Base-by-base conservation (phyloP, 2,113 vertebrate species). In the Nycticryphes semicollaris region DNA sequence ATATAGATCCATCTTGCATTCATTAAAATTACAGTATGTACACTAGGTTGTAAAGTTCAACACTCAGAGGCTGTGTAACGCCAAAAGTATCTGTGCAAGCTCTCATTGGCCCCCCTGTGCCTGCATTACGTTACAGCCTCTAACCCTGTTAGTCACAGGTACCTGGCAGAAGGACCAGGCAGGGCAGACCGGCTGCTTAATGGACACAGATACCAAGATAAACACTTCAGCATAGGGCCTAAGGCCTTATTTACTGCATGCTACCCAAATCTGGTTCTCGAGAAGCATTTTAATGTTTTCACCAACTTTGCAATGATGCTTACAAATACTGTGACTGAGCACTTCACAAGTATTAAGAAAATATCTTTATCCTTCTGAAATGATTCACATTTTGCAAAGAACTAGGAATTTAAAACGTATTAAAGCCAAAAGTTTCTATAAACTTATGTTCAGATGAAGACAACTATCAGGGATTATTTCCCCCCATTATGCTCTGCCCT, bases 251-350 rank as follows among this genome's bases (percentile, higher is more conserved):
- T 79, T 77, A 62, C 74, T 45, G 31, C 6, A 2, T 14, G 28
- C 48, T 41, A 20, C 57, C 79, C 75, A 54, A 51, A 73, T 22
- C 41, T 23, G 27, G 6, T 12, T 72, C 81, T 73, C 22, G 47
- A 57, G 37, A 66, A 64, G 48, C 47, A 67, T 60, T 75, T 74
- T 14, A 51, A 80, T 59, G 41, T 59, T 73, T 79, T 15, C 63
- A 66, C 39, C 30, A 70, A 54, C 60, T 84, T 60, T 67, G 33
- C 63, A 84, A 43, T 51, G 63, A 66, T 8, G 28, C 28, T 67
- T 41, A 41, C 30, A 57, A 77, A 57, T 20, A 31, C 22, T 59
- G 41, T 0, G 2, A 80, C 31, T 0, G 0, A 54, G 14, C 39
- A n/a, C 69, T 43, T 67, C 3, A 54, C 6, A 57, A 35, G 9